Percentiles rank a stretch among this genome's conserved stretches.
Conservation (phyloP, 1,140 invertebrate species). For the Papilio polytes region DNA sequence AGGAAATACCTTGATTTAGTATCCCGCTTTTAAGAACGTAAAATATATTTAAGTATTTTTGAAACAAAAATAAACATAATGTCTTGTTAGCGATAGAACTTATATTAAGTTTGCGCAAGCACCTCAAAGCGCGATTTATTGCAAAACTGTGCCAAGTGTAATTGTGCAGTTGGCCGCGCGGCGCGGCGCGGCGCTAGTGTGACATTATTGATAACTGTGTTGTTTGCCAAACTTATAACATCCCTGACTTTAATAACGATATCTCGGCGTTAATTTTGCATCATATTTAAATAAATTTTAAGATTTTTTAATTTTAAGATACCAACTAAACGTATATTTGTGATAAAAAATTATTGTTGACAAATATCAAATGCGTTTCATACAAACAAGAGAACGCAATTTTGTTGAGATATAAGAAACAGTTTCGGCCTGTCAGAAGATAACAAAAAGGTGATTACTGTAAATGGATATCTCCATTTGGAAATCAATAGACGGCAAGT, state of each 20-base stretch:
- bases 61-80: neutral
- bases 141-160: slow-evolving; percentile 1
- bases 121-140: neutral
- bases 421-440: neutral
- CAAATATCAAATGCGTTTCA: too few relatives aligned
- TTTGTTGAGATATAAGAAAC: too few relatives aligned
- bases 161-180: neutral
- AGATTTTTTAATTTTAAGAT: neutral
- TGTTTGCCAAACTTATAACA: neutral
- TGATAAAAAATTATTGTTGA: too few relatives aligned
- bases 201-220: neutral
- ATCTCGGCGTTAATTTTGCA: neutral
- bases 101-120: neutral
- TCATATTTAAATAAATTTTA: neutral
- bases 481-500: slow-evolving; percentile 11
- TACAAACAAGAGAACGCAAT: too few relatives aligned
- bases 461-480: neutral
- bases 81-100: neutral
- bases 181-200: neutral
- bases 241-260: neutral
- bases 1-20: neutral
- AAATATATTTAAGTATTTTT: neutral
- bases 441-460: slow-evolving; percentile 9
- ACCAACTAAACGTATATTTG: too few relatives aligned
- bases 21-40: neutral